Base-by-base conservation (phyloP, 2,888 invertebrate species). In the Dryobotodes eremita region DNA sequence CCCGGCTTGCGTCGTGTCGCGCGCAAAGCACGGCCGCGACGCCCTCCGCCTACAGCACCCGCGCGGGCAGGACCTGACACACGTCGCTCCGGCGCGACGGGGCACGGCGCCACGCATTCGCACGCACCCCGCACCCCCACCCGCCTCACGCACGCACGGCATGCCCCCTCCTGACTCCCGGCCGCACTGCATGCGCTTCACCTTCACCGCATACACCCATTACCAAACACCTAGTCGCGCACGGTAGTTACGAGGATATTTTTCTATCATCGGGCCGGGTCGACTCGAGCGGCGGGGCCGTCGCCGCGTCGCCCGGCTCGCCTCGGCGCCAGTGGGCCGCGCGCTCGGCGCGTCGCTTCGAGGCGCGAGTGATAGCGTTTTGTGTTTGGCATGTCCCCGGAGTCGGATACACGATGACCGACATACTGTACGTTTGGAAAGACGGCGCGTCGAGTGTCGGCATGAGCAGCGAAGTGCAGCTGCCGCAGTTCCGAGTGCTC, bases 371-470 rank as follows among this genome's bases (percentile, higher is more conserved):
- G 93, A 94, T 93, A 93, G 94, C 93, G 92, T 93, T 93, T 92
- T 94, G 92, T 93, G 92, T 93, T 95, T 96, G 97, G 94, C 97
- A 97, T 97, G 97, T 96, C 97, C 96, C 96, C 96, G 97, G 97
- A 99, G 99, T 99, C 98, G 99, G 99, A 98, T 99, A 99, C 98
- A 99, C 99, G 97, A 99, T 99, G 98, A 98, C 98, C 98, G 99
- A 99, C 98, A 99, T 99, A 98, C 98, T 98, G 97, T 99, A 99
- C 98, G 98, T 98, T 97, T 99, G 99, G 99, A 98, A 98, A 97
- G 98, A 98, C 97, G 99, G 99, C 96, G 97, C 98, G 96, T 98
- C 98, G 97, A 99, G 99, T 97, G 99, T 99, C 97, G 99, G 99
- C 97, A 99, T 99, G 97, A 98, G 98, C 98, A 98, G 98, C 97